Base-by-base conservation (phyloP, 2,113 vertebrate genomes). In the Psephotus haematonotus region DNA sequence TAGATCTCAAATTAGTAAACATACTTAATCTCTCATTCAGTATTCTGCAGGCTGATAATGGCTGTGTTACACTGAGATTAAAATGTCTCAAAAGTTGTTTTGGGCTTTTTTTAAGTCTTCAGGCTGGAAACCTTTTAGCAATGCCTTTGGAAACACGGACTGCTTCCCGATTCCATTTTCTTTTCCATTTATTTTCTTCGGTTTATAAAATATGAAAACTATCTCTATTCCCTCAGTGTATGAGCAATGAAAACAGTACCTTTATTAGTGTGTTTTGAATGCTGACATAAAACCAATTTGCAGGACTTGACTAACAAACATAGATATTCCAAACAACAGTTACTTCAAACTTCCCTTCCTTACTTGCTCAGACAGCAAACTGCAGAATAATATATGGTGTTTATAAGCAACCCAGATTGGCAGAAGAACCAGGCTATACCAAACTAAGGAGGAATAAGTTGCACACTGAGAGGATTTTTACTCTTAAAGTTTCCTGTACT, bases 1-100 rank as follows among this genome's bases (percentile, higher is more conserved):
- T 94, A 67, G 59, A 92, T 77, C 27, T 79, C 41, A 65, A 90
- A 19, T 57, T 69, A 69, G 43, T 79, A 94, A 97, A 88, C 49
- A 85, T 65, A 64, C 17, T 78, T 94, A 92, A 77, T 94, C 85
- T 92, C 63, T 69, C 44, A 47, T 35, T 90, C 17, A 0, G 44
- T 31, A n/a, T 88, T 93, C 28, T 37, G 90, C 24, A 59, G 68
- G 44, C 44, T 72, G 75, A 77, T 86, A 70, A 65, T n/a, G n/a
- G 35, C 17, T 17, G 35, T 50, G 25, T 59, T 81, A 49, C 25
- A 44, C 17, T 29, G 41, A 82, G 80, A 92, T 86, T 74, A 90
- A 88, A 90, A 80, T 27, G n/a, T 62, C n/a, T 80, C 31, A 76
- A 53, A 93, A 77, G 18, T 71, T 59, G 11, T 53, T 41, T 67